Percentiles rank a stretch among this genome's conserved stretches.
Conservation (phyloP, 2,888 invertebrate genomes). For the Dasypogon diadema region DNA sequence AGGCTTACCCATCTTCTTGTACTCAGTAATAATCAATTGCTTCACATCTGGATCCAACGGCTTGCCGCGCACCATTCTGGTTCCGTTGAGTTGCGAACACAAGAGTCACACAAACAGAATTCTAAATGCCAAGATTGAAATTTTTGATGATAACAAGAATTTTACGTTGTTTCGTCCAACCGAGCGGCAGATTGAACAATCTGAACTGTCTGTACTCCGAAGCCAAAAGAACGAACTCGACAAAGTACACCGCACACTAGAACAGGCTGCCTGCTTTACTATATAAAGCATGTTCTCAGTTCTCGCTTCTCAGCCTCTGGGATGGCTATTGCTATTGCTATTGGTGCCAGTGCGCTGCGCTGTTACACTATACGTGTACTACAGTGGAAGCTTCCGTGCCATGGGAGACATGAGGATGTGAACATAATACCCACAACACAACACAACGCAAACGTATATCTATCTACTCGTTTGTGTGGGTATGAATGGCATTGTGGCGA, state of each 20-base stretch:
- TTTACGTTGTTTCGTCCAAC: too few relatives aligned
- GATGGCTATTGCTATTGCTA: too few relatives aligned
- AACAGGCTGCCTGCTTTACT: too few relatives aligned
- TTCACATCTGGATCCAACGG: conserved; percentile 9
- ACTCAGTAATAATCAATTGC: conserved; percentile 10
- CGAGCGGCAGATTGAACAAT: conserved; percentile 33
- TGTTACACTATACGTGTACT: too few relatives aligned
- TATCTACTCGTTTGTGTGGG: not conserved
- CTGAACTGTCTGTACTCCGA: conserved; percentile 11
- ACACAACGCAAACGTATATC: too few relatives aligned
- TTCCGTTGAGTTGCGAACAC: not conserved
- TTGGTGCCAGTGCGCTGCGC: too few relatives aligned
- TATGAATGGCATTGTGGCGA: not conserved
- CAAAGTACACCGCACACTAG: not conserved
- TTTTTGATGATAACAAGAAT: not conserved
- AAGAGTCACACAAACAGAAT: not conserved
- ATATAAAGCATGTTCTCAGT: too few relatives aligned
- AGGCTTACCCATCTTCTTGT: conserved; percentile 13
- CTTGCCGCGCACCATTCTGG: conserved; percentile 22
- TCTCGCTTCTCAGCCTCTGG: too few relatives aligned
- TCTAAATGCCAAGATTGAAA: not conserved
- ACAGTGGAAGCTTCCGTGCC: too few relatives aligned
- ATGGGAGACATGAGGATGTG: too few relatives aligned
- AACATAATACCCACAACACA: too few relatives aligned
- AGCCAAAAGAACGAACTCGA: conserved; percentile 26